Base-by-base conservation (phyloP, 1,140 invertebrate species). In the Aphelinus atriplicis region DNA sequence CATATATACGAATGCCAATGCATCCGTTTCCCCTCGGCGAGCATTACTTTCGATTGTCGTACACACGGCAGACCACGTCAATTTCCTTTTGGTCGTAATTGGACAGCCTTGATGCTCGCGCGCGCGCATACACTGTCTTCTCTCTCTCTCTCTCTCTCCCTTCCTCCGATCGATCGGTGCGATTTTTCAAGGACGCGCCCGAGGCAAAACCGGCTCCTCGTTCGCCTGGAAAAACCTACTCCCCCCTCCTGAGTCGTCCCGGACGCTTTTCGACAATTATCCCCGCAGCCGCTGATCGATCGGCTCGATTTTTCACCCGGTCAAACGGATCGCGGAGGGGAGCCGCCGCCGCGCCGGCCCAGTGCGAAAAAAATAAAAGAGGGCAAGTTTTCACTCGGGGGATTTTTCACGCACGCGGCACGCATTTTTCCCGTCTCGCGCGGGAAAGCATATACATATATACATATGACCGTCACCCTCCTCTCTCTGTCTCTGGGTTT, bases 1-100 rank as follows among this genome's bases (percentile, higher is more conserved):
- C 26, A 60, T 26, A 60, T 43, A 43, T 43, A 62, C 7, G 71
- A 7, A 10, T n/a, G 48, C 42, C 2, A 53, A 61, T 9, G 1
- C 50, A 6, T 48, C 4, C 46, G 70, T 53, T 69, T 70, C 65
- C 69, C 57, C 61, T 66, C 46, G 50, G 48, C 46, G n/a, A 4
- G 45, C 0, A n/a, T 64, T 58, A 57, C 53, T 65, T 46, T 72
- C 71, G 64, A 73, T 77, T 70, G 71, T 77, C 72, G 71, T 55
- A 55, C 7, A 3, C 26, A 7, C 57, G 61, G 64, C 64, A 65
- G 26, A 60, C 45, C 67, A 48, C 67, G 47, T 68, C 58, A 71
- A 64, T 60, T 73, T 77, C 64, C 71, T 74, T 73, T 42, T 61
- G 67, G 58, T 70, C 76, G 77, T 81, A 78, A 80, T 81, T 78